Percentiles rank a stretch among this genome's conserved stretches.
phyloP scores from a whole-genome alignment of 1,140 invertebrate genomes.

The Linepithema humile region DNA sequence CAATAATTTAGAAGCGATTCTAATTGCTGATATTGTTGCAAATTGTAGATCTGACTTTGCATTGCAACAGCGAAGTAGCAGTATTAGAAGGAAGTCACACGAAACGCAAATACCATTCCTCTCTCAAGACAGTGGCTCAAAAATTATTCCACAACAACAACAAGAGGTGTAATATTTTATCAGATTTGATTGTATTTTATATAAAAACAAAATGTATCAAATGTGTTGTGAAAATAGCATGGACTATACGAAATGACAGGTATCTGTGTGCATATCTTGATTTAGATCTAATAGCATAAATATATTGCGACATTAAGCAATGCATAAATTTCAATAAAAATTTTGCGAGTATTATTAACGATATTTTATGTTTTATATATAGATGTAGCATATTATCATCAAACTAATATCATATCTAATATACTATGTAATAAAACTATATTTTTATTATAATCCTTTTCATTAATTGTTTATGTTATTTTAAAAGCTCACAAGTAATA shows the following conservation, averaged over 20 bases:
- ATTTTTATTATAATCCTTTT: background rate
- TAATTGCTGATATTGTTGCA: background rate
- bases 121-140: background rate
- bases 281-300: background rate
- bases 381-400: too few relatives aligned
- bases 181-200: background rate
- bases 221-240: background rate
- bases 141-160: background rate
- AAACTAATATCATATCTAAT: too few relatives aligned
- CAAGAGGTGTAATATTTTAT: slow-evolving; percentile 14
- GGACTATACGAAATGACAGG: background rate
- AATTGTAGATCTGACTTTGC: slow-evolving; percentile 5
- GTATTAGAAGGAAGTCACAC: slow-evolving; percentile 3
- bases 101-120: slow-evolving; percentile 51
- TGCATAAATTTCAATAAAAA: background rate
- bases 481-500: background rate
- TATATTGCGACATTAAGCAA: background rate
- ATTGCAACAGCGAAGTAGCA: background rate
- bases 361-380: background rate
- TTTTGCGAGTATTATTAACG: background rate
- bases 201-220: background rate
- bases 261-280: background rate
- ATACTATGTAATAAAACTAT: background rate
- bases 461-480: too few relatives aligned
- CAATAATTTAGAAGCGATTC: background rate